phyloP scores from a whole-genome alignment of 2,113 vertebrate genomes.

The Xerus inauris region DNA sequence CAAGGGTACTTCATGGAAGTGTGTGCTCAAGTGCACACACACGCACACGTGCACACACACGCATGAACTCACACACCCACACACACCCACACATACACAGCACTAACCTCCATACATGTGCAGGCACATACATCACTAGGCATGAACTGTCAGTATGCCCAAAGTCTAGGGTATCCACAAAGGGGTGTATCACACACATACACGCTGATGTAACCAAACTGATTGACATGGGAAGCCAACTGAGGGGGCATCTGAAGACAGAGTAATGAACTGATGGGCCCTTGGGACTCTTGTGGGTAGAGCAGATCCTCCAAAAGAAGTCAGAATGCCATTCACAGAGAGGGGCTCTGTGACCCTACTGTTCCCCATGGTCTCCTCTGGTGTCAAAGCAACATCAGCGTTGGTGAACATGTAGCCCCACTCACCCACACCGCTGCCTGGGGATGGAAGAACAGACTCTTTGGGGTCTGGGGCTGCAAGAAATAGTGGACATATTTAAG shows the following conservation, averaged over 20 bases:
- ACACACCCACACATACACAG: no score
- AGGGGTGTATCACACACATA: neutral
- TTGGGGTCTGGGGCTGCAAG: neutral
- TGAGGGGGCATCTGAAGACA: neutral
- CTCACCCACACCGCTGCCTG: no score
- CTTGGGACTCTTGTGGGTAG: neutral
- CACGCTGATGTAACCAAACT: neutral
- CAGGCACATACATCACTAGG: neutral
- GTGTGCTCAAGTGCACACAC: neutral
- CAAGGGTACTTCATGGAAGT: constrained; percentile 17
- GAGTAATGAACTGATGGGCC: neutral
- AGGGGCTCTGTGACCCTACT: neutral
- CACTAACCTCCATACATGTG: fast-evolving
- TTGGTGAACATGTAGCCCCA: neutral
- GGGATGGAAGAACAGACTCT: neutral
- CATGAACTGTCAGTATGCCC: neutral
- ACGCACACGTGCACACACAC: no score
- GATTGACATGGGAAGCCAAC: neutral
- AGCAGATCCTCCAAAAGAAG: neutral
- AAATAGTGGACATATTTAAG: neutral
- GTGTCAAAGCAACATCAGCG: neutral
- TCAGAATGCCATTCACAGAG: neutral
- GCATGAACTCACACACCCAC: no score
- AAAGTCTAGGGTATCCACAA: neutral
- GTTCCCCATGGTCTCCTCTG: neutral